Percentiles rank a stretch among this genome's conserved stretches.
These are phyloP conservation scores for Morpho achilles DNA, from an alignment of 2,888 invertebrate species.

Conservation along the genomic window DNA sequence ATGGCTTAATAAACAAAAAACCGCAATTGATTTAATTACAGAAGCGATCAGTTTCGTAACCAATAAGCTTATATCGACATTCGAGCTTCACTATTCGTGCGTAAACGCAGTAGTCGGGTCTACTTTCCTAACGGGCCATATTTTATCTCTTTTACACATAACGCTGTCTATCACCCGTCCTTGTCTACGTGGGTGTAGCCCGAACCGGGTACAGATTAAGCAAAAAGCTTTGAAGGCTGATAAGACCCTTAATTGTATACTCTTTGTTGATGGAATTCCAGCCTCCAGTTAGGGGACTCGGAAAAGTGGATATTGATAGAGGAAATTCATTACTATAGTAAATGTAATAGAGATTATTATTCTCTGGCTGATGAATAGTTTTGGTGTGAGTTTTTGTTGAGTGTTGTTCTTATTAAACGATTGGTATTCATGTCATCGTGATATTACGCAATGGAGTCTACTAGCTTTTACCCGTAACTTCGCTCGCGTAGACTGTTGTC, in stretches of 20 bases:
- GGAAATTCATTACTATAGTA: constrained; percentile 3
- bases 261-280: constrained; percentile 41
- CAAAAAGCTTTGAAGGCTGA: constrained; percentile 47
- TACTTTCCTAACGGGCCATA: constrained; percentile 66
- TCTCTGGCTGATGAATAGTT: not conserved
- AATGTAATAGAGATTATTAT: constrained; percentile 2
- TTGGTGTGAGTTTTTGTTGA: not conserved
- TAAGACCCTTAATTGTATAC: constrained; percentile 49
- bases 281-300: constrained; percentile 32
- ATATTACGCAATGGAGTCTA: not conserved
- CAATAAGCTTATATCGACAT: constrained; percentile 20
- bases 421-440: not conserved
- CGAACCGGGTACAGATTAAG: constrained; percentile 41
- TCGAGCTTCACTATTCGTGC: constrained; percentile 50
- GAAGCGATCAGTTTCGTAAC: constrained; percentile 4
- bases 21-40: constrained; percentile 6
- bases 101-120: constrained; percentile 70
- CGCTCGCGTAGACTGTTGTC: too few relatives aligned
- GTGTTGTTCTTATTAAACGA: too few relatives aligned
- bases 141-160: constrained; percentile 40
- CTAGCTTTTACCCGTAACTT: too few relatives aligned
- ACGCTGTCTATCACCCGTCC: constrained; percentile 33
- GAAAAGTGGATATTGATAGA: constrained; percentile 8
- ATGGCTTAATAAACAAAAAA: constrained; percentile 3
- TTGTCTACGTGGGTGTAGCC: constrained; percentile 59